Evolutionary conservation across 2,888 invertebrate genomes (phyloP), one percentile per base, ranked within the genome.

Genomic region (Cheilosia impressa): DNA sequence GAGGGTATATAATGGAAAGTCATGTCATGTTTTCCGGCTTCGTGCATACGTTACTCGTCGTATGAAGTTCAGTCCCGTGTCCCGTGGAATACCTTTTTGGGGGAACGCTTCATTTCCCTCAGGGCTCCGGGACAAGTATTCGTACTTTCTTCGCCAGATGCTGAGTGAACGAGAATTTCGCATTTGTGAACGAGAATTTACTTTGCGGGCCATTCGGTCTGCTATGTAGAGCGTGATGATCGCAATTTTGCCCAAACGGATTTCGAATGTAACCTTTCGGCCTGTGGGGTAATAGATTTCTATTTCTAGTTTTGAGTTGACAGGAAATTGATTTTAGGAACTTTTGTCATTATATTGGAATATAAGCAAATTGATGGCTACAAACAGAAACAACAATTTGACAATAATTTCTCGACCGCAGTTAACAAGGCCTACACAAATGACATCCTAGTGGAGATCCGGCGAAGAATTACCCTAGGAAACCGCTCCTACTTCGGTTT

Each of bases 1-100:
- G 6, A 17, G 19, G 10, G 53, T 19, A 4, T n/a, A 19, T 55
- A 65, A 83, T 69, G 68, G 68, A 83, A 69, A 84, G 69, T 55
- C 80, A 84, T 80, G 75, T 75, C 80, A 79, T 80, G 75, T 84
- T 80, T 47, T 68, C 50, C 47, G 34, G 63, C 68, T 58, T 79
- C 75, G 68, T 79, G 76, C 53, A 53, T 66, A 45, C 47, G 41
- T 22, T 22, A 15, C 24, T 58, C n/a, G n/a, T 24, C 34, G n/a
- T 24, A 34, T 58, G 47, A 41, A 50, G 19, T 50, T 60, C 22
- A 71, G 31, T 19, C 19, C 47, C 38, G 9, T 47, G 45, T 19
- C 34, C 27, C 60, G 38, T 55, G 50, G 60, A 58, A 52, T 50
- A 60, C 57, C 47, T 47, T 57, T 65, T 27, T 10, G 4, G 34